Base-by-base conservation (phyloP, 2,888 invertebrate genomes). In the Caenorhabditis doughertyi region DNA sequence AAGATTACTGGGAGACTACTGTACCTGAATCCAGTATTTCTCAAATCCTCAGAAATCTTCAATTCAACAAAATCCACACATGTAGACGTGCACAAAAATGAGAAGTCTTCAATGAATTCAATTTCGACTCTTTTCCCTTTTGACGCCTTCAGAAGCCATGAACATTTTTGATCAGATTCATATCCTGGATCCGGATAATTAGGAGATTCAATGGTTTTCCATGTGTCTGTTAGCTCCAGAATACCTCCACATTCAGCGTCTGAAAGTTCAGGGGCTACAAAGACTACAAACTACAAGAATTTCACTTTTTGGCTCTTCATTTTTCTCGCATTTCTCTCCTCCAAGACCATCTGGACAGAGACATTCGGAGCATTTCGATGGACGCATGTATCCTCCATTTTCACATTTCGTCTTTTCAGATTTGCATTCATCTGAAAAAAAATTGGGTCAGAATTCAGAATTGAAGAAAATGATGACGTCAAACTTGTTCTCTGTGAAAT, bases 11-110 rank as follows among this genome's bases (percentile, higher is more conserved):
- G 25, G 44, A 27, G 1, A 9, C 44, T 3, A 35, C 47, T 7
- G n/a, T 0, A 90, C 89, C 91, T 80, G 56, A 89, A 86, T 21
- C 91, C 91, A 49, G 91, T 91, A 32, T 86, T 86, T 9, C 84
- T 83, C 74, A 92, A 84, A 70, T 91, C 91, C 32, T 74, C 73
- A 2, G 84, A 81, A 25, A 89, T 80, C 79, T 91, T 91, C 53
- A 92, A 53, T 70, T 92, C 92, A 5, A 92, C 92, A 73, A 86
- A 91, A 72, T 92, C 92, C 7, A 89, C 73, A 60, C 92, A 92
- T 9, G 90, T 91, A 16, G 88, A 84, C 1, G 89, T 89, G 84
- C 92, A 92, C n/a, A 90, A 81, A 68, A 92, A 89, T 5, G 88
- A 85, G 70, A 90, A 92, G 23, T 90, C 88, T 23, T 89, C 90